Conservation (phyloP, 2,797 vertebrate species). For the Siniperca obscura region DNA sequence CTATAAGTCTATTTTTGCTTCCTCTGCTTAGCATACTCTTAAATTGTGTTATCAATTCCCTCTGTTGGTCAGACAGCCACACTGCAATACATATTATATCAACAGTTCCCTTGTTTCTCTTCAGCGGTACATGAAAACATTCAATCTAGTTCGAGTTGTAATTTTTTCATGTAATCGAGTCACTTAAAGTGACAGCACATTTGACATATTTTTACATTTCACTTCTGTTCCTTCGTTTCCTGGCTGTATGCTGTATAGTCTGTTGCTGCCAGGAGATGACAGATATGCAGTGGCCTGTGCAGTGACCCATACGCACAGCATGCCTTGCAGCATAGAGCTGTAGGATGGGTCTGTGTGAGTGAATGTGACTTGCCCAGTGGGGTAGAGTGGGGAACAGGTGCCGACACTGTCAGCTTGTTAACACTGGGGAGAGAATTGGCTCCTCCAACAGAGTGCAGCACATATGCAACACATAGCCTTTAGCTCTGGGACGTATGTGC, state of each 20-base stretch:
- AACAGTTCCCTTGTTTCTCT: background rate
- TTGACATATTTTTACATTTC: slow-evolving; percentile 31
- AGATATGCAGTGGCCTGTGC: slow-evolving; percentile 58
- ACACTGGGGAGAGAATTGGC: slow-evolving; percentile 64
- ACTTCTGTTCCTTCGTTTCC: slow-evolving; percentile 21
- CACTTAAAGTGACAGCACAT: slow-evolving; percentile 5
- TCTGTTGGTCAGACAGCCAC: slow-evolving; percentile 32
- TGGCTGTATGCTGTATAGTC: slow-evolving; percentile 20
- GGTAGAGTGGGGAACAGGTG: slow-evolving; percentile 74
- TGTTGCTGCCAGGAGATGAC: slow-evolving; percentile 64
- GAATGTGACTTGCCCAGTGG: slow-evolving; percentile 68
- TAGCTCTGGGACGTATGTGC: slow-evolving; percentile 67
- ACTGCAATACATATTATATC: slow-evolving; percentile 20
- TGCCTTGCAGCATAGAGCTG: slow-evolving; percentile 55
- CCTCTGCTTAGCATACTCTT: background rate
- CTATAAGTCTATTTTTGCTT: background rate
- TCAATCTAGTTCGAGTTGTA: background rate
- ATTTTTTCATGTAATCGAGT: slow-evolving; percentile 3
- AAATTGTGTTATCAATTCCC: slow-evolving; percentile 11
- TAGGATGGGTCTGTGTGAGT: slow-evolving; percentile 59
- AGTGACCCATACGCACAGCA: slow-evolving; percentile 66
- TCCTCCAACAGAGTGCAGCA: slow-evolving; percentile 60
- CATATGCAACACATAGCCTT: slow-evolving; percentile 78
- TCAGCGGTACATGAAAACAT: background rate
- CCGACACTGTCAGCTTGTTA: slow-evolving; percentile 79